Percentiles rank a stretch among this genome's conserved stretches.
Evolutionary conservation across 2,113 vertebrate species (phyloP).

Genomic region (Sclerurus mexicanus): DNA sequence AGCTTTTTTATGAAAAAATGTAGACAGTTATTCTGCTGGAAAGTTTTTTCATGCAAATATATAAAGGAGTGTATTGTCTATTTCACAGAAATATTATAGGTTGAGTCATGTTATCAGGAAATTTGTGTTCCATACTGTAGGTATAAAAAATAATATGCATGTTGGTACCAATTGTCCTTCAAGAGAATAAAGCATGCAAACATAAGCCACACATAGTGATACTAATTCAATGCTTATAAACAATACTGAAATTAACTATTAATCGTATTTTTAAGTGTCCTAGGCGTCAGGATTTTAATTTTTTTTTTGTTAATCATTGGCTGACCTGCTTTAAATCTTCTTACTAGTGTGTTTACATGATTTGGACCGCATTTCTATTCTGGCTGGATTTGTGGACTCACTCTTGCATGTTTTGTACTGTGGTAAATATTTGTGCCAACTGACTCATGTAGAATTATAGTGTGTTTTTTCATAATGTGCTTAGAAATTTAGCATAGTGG

Average conservation of each 20-base stretch:
- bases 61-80: neutral
- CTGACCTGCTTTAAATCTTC: neutral
- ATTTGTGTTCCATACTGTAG: neutral
- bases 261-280: neutral
- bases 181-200: neutral
- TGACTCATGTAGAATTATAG: neutral
- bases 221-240: neutral
- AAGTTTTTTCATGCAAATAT: neutral
- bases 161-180: neutral
- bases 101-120: neutral
- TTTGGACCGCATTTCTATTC: neutral
- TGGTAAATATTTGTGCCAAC: neutral
- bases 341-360: neutral
- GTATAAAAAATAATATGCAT: neutral
- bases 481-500: neutral
- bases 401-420: neutral
- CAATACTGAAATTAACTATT: neutral
- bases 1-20: neutral
- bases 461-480: neutral
- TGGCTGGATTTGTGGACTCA: neutral
- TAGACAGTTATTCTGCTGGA: neutral
- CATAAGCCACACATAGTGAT: neutral
- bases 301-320: neutral
- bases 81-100: neutral
- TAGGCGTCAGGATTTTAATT: neutral